These are phyloP conservation scores for Helarctos malayanus DNA, from an alignment of 2,797 vertebrate genomes.

Conservation along the genomic window DNA sequence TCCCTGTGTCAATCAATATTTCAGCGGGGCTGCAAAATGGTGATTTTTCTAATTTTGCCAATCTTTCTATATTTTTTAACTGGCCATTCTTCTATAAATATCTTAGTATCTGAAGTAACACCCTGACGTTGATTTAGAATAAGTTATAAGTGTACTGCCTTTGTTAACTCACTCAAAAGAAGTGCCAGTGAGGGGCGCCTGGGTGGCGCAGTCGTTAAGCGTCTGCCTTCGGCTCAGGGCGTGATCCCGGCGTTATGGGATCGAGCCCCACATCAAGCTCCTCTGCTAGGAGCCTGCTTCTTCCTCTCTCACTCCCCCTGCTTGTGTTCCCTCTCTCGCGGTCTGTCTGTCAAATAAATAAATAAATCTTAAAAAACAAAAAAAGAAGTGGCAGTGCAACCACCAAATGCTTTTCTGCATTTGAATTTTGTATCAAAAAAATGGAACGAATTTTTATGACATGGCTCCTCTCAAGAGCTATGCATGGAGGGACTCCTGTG, in stretches of 20 bases:
- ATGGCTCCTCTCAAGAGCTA: conserved; percentile 19
- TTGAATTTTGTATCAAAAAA: not conserved
- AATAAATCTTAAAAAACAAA: not conserved
- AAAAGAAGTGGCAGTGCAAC: not conserved
- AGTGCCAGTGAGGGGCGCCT: not conserved
- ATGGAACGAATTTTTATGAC: not conserved
- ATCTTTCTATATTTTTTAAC: not conserved
- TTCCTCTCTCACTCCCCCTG: too few species aligned
- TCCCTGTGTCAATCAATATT: not conserved
- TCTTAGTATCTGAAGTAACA: not conserved
- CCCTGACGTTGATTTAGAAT: not conserved
- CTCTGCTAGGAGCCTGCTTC: too few species aligned
- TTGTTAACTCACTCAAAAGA: not conserved
- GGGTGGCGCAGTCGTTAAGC: too few species aligned
- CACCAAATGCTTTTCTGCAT: not conserved
- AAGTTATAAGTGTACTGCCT: not conserved
- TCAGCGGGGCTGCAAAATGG: not conserved
- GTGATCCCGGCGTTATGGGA: too few species aligned
- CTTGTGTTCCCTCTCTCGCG: too few species aligned
- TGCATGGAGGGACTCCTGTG: not conserved
- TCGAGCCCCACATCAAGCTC: too few species aligned
- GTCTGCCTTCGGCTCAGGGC: too few species aligned
- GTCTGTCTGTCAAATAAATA: too few species aligned
- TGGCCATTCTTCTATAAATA: not conserved
- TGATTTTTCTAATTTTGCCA: conserved; percentile 14